These are phyloP conservation scores for Charina bottae DNA, from an alignment of 2,113 vertebrate species.

Conservation along the genomic window DNA sequence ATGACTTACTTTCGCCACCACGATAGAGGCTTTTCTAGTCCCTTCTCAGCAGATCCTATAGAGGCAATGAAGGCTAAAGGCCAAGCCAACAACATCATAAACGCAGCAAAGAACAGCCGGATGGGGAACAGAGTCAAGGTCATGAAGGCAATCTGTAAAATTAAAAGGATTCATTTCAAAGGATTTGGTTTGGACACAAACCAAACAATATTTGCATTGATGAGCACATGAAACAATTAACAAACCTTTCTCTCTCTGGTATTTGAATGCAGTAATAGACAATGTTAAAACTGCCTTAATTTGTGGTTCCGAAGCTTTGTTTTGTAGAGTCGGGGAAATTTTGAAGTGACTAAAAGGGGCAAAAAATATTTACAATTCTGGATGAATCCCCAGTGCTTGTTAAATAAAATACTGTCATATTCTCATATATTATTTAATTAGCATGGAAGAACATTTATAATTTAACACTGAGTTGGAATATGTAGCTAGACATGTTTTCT, in stretches of 20 bases:
- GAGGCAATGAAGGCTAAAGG: conserved; percentile 91
- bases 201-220: background rate
- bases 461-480: background rate
- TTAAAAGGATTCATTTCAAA: conserved; percentile 48
- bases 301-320: background rate
- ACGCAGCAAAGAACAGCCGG: conserved; percentile 89
- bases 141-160: conserved; percentile 89
- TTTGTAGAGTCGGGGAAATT: background rate
- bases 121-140: conserved; percentile 94
- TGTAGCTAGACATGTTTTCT: background rate
- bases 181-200: background rate
- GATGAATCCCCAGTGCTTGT: background rate
- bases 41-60: conserved; percentile 82
- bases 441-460: background rate
- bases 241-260: background rate
- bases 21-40: conserved; percentile 82
- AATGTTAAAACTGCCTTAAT: background rate
- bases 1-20: conserved; percentile 87
- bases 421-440: background rate
- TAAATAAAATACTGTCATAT: background rate
- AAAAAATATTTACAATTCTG: background rate
- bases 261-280: background rate
- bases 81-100: conserved; percentile 98
- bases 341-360: background rate
- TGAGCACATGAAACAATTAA: background rate